Conservation (phyloP, 1,140 invertebrate genomes). For the Hesperophylax magnus region DNA sequence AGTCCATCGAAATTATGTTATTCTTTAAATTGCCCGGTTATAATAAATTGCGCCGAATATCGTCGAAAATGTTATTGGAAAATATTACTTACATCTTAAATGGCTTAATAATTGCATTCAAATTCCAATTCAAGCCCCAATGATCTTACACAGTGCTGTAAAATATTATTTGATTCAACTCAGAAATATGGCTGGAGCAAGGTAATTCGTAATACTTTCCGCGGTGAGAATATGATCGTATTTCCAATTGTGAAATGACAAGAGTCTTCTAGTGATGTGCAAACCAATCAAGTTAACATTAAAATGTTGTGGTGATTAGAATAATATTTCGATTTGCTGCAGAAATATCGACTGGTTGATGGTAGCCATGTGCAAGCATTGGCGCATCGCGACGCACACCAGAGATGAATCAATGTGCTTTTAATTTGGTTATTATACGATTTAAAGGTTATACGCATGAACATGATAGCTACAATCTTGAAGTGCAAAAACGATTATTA, state of each 20-base stretch:
- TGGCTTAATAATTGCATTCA: not conserved
- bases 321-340: not conserved
- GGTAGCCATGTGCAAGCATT: no score
- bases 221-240: conserved; percentile 1
- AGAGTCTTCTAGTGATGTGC: not conserved
- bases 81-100: conserved; percentile 15
- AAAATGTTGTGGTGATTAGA: not conserved
- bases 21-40: not conserved
- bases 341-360: not conserved
- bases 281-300: not conserved
- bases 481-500: no score
- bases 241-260: not conserved
- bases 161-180: not conserved
- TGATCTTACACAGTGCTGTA: not conserved
- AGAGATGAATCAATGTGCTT: no score
- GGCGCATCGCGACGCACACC: no score
- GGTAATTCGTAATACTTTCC: conserved; percentile 1
- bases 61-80: not conserved
- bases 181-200: not conserved
- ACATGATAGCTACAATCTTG: no score
- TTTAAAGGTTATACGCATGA: no score
- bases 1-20: not conserved
- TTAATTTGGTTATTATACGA: no score
- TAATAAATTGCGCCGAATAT: not conserved
- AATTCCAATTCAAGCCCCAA: not conserved